Evolutionary conservation across 2,888 invertebrate genomes (phyloP), one percentile per base, ranked within the genome.

Genomic region (Lycaena phlaeas): DNA sequence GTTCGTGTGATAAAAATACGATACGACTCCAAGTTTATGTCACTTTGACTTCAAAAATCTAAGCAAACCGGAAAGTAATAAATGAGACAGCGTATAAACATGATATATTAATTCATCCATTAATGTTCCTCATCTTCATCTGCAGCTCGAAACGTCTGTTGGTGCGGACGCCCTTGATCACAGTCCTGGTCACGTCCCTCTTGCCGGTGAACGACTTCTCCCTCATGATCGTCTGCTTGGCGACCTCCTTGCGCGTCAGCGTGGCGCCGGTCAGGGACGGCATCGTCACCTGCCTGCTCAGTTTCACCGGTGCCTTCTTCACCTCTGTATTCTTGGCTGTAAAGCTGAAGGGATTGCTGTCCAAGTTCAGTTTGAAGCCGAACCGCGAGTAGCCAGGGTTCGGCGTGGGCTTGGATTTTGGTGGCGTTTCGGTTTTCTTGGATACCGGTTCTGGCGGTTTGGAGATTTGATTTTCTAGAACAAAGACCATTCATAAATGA

Each of bases 141-240:
- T 90, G 88, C 40, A 92, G 63, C 41, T 92, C 90, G 53, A 92
- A 92, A 29, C 92, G 76, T 27, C 90, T 79, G 64, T 92, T 92
- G 0, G 89, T 88, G 26, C 92, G 74, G 0, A 92, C 91, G 0
- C 91, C 91, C 46, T 88, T 88, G 1, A 92, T 74, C 3, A 84
- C 58, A 0, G 74, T 75, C 36, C 88, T 75, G 31, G 64, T 79
- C 40, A 82, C 73, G 11, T 66, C 71, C 40, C 85, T 69, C 42
- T 66, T 77, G 9, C 69, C 71, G 0, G 70, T 52, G 12, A 70
- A 67, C 0, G 73, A 67, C 38, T 78, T 78, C 43, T 81, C 78
- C 29, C 76, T 62, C 72, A 76, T 69, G 0, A 76, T 61, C 0
- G 63, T 51, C 22, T 69, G 70, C 37, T 73, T 76, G 0, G 79